Base-by-base conservation (phyloP, 2,888 invertebrate species). In the Zonitis immaculata region DNA sequence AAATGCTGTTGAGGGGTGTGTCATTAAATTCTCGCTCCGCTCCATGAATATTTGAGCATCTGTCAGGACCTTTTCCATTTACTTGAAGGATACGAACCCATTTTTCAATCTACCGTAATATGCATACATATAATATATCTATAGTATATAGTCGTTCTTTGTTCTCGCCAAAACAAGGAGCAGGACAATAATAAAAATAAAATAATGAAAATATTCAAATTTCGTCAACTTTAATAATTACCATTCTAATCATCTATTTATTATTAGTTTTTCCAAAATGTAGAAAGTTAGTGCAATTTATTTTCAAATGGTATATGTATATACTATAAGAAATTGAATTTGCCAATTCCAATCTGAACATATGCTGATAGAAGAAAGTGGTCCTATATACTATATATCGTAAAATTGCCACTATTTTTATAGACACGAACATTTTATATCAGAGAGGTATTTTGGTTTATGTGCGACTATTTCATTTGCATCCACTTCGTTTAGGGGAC, bases 1-100 rank as follows among this genome's bases (percentile, higher is more conserved):
- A 6, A 7, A n/a, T n/a, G 7, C 3, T 1, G 8, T 16, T 8
- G n/a, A 1, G 11, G 20, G 8, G 20, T 20, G 18, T 47, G 46
- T 66, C 66, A 66, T 68, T 66, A 66, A 67, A 66, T 67, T 68
- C 46, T 64, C 65, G 59, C 64, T 59, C 56, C 64, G 54, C 60
- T 62, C 61, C 68, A 70, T 70, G 70, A 70, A 70, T 70, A 69
- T 69, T 70, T 69, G 66, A 70, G 65, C 60, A 63, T 62, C 67
- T 69, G 67, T 67, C 68, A 66, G 62, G 66, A 64, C 65, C 58
- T 66, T 63, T 66, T 68, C 69, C 67, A 67, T 70, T 68, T 69
- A 66, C 66, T 67, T 65, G 65, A 68, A 62, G 61, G 67, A 67
- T 65, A 54, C 58, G 44, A 55, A 52, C 59, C 62, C 68, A 65